These are phyloP conservation scores for Cliona cf. orientalis DNA, from an alignment of 37 sponge, comb jelly and placozoan species.

Conservation along the genomic window DNA sequence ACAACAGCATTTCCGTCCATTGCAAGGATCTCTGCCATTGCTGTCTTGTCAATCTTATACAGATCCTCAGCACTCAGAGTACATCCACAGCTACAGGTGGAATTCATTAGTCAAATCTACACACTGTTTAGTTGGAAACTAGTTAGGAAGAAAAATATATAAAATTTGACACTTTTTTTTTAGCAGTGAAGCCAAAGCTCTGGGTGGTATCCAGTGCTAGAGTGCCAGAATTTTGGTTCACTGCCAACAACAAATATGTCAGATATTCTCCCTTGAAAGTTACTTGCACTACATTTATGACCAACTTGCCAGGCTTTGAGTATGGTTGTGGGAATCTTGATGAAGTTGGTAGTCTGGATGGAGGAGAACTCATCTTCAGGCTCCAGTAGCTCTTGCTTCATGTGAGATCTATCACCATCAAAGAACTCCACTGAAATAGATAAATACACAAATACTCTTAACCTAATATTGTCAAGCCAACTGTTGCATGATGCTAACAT, in stretches of 20 bases:
- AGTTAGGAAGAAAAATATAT: not conserved
- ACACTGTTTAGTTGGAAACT: not conserved
- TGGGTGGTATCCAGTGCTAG: too few species aligned
- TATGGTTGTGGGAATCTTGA: conserved; percentile 50
- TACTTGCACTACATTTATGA: too few species aligned
- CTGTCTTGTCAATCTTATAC: conserved; percentile 83
- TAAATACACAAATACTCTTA: not conserved
- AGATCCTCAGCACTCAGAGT: conserved; percentile 58
- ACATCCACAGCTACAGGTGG: conserved; percentile 57
- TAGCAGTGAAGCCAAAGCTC: too few species aligned
- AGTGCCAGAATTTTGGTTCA: too few species aligned
- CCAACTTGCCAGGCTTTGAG: conserved; percentile 47
- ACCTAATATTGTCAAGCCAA: not conserved
- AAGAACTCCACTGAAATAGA: conserved; percentile 46
- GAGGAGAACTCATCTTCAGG: conserved; percentile 68
- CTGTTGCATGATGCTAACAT: conserved; percentile 1
- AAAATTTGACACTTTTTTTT: too few species aligned
- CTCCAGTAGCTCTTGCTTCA: conserved; percentile 66
- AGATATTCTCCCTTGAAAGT: not conserved
- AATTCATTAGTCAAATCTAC: not conserved
- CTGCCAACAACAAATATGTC: too few species aligned
- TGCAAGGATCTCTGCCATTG: conserved; percentile 54
- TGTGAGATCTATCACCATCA: conserved; percentile 28
- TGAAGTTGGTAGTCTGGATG: conserved; percentile 21
- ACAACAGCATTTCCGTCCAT: not conserved